Percentiles rank a stretch among this genome's conserved stretches.
These are phyloP conservation scores for Jaculus jaculus DNA, from an alignment of 2,113 vertebrate genomes.

Conservation along the genomic window DNA sequence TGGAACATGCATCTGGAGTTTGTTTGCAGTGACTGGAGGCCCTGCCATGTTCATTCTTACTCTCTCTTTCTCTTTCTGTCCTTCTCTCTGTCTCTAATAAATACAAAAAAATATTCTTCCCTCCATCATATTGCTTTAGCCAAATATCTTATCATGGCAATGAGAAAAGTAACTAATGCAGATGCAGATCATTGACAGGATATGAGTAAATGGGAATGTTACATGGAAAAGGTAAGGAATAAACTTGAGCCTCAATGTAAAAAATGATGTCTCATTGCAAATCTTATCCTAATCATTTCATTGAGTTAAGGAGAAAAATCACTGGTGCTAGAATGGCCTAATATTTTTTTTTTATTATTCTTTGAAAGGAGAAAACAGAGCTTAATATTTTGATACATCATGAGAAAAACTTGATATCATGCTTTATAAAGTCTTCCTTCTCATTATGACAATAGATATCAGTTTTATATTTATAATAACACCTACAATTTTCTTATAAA, in stretches of 20 bases:
- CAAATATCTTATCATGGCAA: not conserved
- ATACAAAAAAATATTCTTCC: not conserved
- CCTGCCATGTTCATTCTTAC: no score
- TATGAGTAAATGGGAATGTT: not conserved
- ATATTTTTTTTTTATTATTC: not conserved
- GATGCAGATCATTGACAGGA: not conserved
- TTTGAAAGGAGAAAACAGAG: slow-evolving; percentile 7
- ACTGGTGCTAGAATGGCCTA: not conserved
- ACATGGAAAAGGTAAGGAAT: not conserved
- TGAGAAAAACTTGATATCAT: not conserved
- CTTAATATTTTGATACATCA: not conserved
- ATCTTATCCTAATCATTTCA: not conserved
- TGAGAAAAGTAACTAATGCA: not conserved
- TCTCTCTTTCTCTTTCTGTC: no score
- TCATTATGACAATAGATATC: not conserved
- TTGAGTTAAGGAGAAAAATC: not conserved
- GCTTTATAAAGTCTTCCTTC: not conserved
- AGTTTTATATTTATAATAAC: slow-evolving; percentile 34
- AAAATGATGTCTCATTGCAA: not conserved
- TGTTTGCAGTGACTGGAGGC: no score
- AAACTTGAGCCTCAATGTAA: not conserved
- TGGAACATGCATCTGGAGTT: no score
- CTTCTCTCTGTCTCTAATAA: no score
- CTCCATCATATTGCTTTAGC: not conserved
- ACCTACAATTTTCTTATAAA: not conserved